phyloP scores from a whole-genome alignment of 2,888 invertebrate genomes.

The Drosophila ezoana region DNA sequence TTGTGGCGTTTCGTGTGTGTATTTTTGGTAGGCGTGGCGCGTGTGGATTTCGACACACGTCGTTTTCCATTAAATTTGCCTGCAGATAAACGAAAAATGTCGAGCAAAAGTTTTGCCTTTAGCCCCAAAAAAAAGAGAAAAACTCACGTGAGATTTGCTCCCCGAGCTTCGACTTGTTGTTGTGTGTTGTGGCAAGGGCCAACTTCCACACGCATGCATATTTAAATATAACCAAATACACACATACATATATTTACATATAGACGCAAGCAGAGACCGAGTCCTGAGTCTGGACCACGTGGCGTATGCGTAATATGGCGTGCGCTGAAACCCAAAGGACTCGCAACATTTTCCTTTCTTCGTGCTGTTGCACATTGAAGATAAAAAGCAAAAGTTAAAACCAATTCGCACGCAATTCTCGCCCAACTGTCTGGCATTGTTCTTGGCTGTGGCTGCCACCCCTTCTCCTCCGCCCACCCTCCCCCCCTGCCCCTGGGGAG shows the following conservation, averaged over 20 bases:
- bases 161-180: conserved; percentile 23
- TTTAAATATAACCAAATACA: conserved; percentile 11
- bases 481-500: conserved; percentile 31
- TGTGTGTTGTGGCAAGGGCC: background rate
- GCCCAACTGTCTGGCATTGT: conserved; percentile 49
- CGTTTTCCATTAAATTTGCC: conserved; percentile 77
- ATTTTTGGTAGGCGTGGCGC: conserved; percentile 36
- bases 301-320: conserved; percentile 75
- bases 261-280: background rate
- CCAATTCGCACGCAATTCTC: conserved; percentile 80
- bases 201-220: conserved; percentile 29
- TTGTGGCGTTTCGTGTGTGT: conserved; percentile 11
- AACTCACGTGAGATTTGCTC: conserved; percentile 60
- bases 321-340: conserved; percentile 56
- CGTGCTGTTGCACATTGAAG: conserved; percentile 75
- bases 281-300: conserved; percentile 33
- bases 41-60: conserved; percentile 60
- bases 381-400: conserved; percentile 81
- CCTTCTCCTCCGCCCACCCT: conserved; percentile 32
- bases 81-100: conserved; percentile 73
- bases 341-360: conserved; percentile 43
- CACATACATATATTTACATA: background rate
- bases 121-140: conserved; percentile 7
- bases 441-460: conserved; percentile 34
- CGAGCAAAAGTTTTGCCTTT: conserved; percentile 55